A percentile compares a stretch with the other conserved stretches of the same genome.
These are phyloP conservation scores for Phaetusa simplex DNA, from an alignment of 2,113 vertebrate species.

Conservation along the genomic window DNA sequence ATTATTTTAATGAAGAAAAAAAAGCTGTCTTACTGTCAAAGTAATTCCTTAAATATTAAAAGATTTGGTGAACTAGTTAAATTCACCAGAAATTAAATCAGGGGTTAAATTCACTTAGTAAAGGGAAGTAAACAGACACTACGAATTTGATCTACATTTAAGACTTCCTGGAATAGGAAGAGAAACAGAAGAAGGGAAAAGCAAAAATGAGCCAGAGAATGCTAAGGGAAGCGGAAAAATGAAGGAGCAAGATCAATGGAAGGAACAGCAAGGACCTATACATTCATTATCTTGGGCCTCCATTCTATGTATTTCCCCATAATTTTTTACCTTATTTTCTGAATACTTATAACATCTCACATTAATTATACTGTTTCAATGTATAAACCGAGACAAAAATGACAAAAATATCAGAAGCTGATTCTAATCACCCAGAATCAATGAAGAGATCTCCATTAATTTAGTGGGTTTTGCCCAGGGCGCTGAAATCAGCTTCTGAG, in stretches of 20 bases:
- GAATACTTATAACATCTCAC: background rate
- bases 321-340: background rate
- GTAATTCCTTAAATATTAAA: background rate
- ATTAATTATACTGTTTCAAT: background rate
- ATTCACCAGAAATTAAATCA: background rate
- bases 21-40: background rate
- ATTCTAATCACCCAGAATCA: background rate
- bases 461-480: background rate
- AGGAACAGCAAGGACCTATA: background rate
- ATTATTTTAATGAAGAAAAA: background rate
- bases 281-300: background rate
- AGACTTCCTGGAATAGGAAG: background rate
- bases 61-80: background rate
- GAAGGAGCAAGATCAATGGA: background rate
- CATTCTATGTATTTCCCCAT: background rate
- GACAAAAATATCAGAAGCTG: background rate
- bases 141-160: background rate
- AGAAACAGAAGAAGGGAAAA: background rate
- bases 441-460: background rate
- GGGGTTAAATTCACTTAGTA: background rate
- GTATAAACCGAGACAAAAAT: background rate
- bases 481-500: background rate
- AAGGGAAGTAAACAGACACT: background rate
- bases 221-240: background rate
- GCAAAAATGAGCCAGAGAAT: background rate